Conservation (phyloP, 2,888 invertebrate species). For the Agonopterix alstromeriana region DNA sequence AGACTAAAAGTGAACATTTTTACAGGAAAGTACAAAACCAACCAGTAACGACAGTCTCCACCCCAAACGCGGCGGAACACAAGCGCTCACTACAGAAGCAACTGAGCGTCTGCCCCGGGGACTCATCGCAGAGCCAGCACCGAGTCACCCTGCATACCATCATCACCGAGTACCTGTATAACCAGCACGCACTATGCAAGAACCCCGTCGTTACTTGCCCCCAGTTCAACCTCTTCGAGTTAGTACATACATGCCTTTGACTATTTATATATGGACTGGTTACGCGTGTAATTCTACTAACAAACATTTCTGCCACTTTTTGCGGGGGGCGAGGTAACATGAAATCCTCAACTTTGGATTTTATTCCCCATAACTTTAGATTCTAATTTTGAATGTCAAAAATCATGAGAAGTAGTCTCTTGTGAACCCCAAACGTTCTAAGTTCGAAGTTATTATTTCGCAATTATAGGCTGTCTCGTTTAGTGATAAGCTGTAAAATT, state of each 20-base stretch:
- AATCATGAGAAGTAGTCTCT: too few relatives aligned
- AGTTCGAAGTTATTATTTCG: too few relatives aligned
- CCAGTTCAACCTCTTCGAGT: constrained; percentile 94
- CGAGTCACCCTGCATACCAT: constrained; percentile 90
- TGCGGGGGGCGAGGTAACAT: too few relatives aligned
- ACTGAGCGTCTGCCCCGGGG: constrained; percentile 49
- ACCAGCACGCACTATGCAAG: constrained; percentile 98
- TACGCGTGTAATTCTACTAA: too few relatives aligned
- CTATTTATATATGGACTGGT: too few relatives aligned
- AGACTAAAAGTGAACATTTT: not conserved
- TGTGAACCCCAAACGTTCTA: too few relatives aligned
- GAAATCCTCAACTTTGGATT: too few relatives aligned
- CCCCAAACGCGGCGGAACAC: constrained; percentile 25
- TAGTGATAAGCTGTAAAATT: too few relatives aligned
- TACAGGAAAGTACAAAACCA: constrained; percentile 47
- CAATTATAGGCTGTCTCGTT: too few relatives aligned
- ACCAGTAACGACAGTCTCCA: constrained; percentile 11
- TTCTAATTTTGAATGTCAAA: too few relatives aligned
- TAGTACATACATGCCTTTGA: constrained; percentile 61
- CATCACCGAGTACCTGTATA: constrained; percentile 96
- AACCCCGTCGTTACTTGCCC: constrained; percentile 99
- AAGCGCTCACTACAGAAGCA: constrained; percentile 74
- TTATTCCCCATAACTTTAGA: too few relatives aligned
- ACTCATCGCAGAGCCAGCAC: constrained; percentile 36
- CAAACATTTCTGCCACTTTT: too few relatives aligned